Percentiles rank a stretch among this genome's conserved stretches.
These are phyloP conservation scores for Epinotia demarniana DNA, from an alignment of 2,888 invertebrate species.

Conservation along the genomic window DNA sequence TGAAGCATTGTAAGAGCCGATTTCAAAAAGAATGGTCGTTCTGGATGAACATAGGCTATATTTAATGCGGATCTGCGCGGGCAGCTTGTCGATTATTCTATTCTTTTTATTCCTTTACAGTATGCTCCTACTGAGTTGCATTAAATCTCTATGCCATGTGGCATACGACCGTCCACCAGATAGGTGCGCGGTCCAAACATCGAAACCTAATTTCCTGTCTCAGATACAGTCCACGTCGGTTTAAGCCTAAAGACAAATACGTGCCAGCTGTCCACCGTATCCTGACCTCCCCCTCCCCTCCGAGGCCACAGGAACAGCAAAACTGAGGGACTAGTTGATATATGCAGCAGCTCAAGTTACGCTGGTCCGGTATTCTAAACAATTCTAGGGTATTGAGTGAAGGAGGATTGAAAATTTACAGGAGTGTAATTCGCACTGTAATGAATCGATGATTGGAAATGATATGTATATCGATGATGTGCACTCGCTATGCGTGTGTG, in stretches of 20 bases:
- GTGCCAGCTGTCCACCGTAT: constrained; percentile 59
- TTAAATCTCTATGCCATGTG: constrained; percentile 17
- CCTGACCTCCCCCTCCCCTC: constrained; percentile 54
- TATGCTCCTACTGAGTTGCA: constrained; percentile 9
- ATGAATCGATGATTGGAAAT: constrained; percentile 31
- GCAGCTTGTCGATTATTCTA: no score
- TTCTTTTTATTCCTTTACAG: neutral
- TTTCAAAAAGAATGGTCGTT: no score
- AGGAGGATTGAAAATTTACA: constrained; percentile 58
- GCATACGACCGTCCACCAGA: constrained; percentile 61
- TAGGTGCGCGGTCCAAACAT: constrained; percentile 69
- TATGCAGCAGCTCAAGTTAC: constrained; percentile 44
- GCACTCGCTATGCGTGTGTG: neutral
- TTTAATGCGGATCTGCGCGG: no score
- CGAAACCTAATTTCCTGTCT: constrained; percentile 84
- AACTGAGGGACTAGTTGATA: constrained; percentile 43
- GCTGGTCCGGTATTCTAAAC: constrained; percentile 55
- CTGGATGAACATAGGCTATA: no score
- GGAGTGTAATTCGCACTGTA: constrained; percentile 23
- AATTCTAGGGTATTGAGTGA: constrained; percentile 53
- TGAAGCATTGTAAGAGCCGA: no score
- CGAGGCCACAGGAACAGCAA: constrained; percentile 31
- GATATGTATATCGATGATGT: neutral
- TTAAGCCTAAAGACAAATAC: constrained; percentile 81
- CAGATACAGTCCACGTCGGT: constrained; percentile 72